Base-by-base conservation (phyloP, 2,888 invertebrate genomes). In the Eucriotettix oculatus region DNA sequence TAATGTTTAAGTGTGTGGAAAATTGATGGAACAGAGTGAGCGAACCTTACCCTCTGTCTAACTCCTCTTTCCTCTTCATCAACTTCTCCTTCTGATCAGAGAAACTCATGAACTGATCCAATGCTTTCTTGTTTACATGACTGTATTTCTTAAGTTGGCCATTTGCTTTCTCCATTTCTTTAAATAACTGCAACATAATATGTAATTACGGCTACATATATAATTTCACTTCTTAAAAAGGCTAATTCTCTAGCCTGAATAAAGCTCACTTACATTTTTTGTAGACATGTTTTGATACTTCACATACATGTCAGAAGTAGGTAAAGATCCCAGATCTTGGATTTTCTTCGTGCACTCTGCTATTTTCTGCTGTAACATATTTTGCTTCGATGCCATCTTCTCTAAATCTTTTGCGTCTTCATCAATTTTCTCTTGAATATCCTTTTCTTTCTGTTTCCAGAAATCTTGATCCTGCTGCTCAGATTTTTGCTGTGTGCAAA, bases 41-140 rank as follows among this genome's bases (percentile, higher is more conserved):
- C 64, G 71, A 71, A 58, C 73, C 77, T 76, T 77, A 91, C 80
- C 95, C 98, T 68, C 92, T 81, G 71, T 97, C 96, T 12, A 99
- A 77, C 75, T 99, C 99, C 68, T 95, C 94, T 75, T 98, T 95
- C 67, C 98, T 80, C 70, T 91, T 90, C 67, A 95, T 90, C 1
- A 99, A 75, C 69, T 97, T 98, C 73, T 99, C 98, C 73, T 97
- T 98, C 71, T 99, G 97, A 69, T 98, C 97, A 0, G 97, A 96
- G 75, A 99, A 99, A 70, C 93, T 96, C 73, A 98, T 87, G 74
- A 98, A 99, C 73, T 99, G 99, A 72, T 99, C 99, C 69, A 99
- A 76, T 1, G 99, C 99, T 71, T 98, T 98, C 73, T 99, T 99
- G 77, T 99, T 99, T 1, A 99, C 99, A 73, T 99, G 98, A 68